phyloP scores from a whole-genome alignment of 2,888 invertebrate species.

The Diplazon laetatorius region DNA sequence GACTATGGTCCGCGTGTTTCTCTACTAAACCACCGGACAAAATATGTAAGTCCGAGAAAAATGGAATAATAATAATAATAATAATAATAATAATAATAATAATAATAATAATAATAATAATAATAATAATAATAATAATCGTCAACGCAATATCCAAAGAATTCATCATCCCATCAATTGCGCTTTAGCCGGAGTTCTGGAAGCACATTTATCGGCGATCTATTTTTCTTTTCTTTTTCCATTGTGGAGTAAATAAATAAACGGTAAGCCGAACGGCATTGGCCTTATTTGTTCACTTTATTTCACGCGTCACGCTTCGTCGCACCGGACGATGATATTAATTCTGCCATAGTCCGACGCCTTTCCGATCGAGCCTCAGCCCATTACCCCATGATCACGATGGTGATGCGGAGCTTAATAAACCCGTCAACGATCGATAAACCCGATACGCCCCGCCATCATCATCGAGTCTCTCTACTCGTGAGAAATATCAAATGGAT shows the following conservation, averaged over 20 bases:
- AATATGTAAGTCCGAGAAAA: too few relatives aligned
- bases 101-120: too few relatives aligned
- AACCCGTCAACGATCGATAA: conserved; percentile 55
- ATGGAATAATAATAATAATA: too few relatives aligned
- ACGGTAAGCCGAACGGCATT: not conserved
- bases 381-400: conserved; percentile 55
- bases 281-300: not conserved
- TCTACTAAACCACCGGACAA: too few relatives aligned
- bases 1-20: too few relatives aligned
- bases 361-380: not conserved
- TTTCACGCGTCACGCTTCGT: not conserved
- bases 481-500: not conserved
- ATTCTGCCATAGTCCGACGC: not conserved
- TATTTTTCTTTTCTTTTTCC: not conserved
- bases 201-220: not conserved
- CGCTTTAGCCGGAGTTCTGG: not conserved
- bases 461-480: not conserved
- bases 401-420: conserved; percentile 69
- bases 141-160: too few relatives aligned
- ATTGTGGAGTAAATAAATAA: not conserved
- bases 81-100: too few relatives aligned
- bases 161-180: not conserved
- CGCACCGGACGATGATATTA: not conserved
- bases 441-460: not conserved
- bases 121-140: too few relatives aligned